Percentiles rank a stretch among this genome's conserved stretches.
Conservation (phyloP, 1,140 invertebrate genomes). For the Drosophila burlai region DNA sequence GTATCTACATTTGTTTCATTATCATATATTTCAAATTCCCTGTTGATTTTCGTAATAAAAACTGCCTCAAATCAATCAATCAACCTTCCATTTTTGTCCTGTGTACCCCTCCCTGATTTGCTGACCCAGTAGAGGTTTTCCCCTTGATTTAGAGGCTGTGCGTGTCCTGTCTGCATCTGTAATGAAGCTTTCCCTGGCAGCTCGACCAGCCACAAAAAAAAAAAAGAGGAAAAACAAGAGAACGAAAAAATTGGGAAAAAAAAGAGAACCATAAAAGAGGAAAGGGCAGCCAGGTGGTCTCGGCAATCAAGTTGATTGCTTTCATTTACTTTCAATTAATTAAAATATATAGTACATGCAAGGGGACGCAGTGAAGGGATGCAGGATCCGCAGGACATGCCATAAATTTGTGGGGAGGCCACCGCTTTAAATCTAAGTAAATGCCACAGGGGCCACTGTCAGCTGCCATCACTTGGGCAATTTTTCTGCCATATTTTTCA, state of each 20-base stretch:
- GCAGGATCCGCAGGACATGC: constrained; percentile 20
- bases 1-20: neutral
- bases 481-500: constrained; percentile 56
- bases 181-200: constrained; percentile 12
- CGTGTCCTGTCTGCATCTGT: constrained; percentile 40
- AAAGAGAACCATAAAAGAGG: neutral
- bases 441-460: constrained; percentile 38
- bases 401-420: constrained; percentile 29
- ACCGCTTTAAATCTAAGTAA: constrained; percentile 59
- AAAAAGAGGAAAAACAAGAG: neutral
- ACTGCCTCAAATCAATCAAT: neutral
- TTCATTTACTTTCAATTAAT: constrained; percentile 82
- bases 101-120: constrained; percentile 1
- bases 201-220: constrained; percentile 6
- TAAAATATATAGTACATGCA: constrained; percentile 53
- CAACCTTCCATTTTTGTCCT: neutral
- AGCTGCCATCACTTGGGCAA: constrained; percentile 43
- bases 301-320: constrained; percentile 77
- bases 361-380: constrained; percentile 6
- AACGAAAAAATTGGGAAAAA: neutral
- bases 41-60: neutral
- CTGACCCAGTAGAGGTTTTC: neutral
- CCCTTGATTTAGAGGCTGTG: constrained; percentile 17
- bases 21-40: neutral
- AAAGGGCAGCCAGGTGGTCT: constrained; percentile 20